phyloP scores from a whole-genome alignment of 2,888 invertebrate genomes.

The Drosophila vallismaia region DNA sequence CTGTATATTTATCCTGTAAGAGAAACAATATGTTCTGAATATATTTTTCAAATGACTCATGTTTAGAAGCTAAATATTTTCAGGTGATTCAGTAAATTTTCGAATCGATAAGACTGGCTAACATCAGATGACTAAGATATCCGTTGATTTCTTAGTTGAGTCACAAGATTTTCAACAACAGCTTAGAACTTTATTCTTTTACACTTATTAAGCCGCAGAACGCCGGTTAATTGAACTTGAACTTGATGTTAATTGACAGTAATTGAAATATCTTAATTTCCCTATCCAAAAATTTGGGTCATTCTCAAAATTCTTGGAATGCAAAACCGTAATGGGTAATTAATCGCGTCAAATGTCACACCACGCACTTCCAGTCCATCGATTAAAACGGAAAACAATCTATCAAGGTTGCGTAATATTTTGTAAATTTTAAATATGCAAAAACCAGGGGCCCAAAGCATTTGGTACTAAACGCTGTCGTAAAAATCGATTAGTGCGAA shows the following conservation, averaged over 20 bases:
- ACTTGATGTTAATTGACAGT: constrained; percentile 62
- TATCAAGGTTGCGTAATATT: constrained; percentile 25
- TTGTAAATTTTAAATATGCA: constrained; percentile 13
- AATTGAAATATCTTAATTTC: constrained; percentile 69
- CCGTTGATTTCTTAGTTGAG: not conserved
- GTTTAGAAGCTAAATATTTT: constrained; percentile 1
- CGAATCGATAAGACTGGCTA: constrained; percentile 11
- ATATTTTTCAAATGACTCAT: constrained; percentile 19
- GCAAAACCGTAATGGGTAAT: constrained; percentile 22
- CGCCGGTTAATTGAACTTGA: constrained; percentile 64
- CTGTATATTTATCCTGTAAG: constrained; percentile 4
- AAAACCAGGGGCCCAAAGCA: constrained; percentile 22
- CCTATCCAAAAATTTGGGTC: constrained; percentile 36
- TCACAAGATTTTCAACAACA: constrained; percentile 6
- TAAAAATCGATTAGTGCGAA: constrained; percentile 66
- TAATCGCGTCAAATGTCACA: constrained; percentile 9
- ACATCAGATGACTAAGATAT: constrained; percentile 24
- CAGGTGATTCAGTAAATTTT: constrained; percentile 20
- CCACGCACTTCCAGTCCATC: not conserved
- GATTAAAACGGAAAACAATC: constrained; percentile 5
- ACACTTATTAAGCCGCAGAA: not conserved
- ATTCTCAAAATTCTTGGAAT: constrained; percentile 23
- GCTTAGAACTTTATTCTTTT: not conserved
- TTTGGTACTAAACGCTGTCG: constrained; percentile 24
- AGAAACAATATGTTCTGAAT: constrained; percentile 12